Evolutionary conservation across 2,113 vertebrate species (phyloP).

Genomic region (Phalacrocorax aristotelis): DNA sequence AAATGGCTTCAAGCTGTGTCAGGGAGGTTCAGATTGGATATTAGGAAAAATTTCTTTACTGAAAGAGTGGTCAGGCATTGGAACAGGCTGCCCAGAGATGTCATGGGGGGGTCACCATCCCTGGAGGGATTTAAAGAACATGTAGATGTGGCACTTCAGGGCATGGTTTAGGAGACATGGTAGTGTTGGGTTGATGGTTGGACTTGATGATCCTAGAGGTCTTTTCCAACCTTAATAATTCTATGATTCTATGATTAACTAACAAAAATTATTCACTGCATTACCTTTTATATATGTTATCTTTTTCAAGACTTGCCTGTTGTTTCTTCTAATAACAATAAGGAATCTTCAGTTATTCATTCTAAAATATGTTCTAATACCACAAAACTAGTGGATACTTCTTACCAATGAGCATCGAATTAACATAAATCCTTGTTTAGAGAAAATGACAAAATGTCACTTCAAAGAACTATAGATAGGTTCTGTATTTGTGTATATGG

Average conservation of each 20-base stretch:
- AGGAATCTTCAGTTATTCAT: not conserved
- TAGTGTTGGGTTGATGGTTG: no score
- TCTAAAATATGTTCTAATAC: not conserved
- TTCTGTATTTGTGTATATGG: not conserved
- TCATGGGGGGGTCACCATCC: no score
- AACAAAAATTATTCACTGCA: not conserved
- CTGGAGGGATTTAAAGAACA: no score
- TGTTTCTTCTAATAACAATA: not conserved
- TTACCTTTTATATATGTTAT: not conserved
- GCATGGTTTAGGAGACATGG: no score
- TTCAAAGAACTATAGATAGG: not conserved
- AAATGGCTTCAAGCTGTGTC: no score
- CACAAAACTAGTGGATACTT: not conserved
- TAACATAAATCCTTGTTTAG: not conserved
- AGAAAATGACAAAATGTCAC: not conserved
- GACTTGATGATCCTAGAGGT: no score
- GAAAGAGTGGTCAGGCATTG: no score
- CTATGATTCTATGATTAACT: not conserved
- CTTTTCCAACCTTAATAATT: no score
- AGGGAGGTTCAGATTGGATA: no score
- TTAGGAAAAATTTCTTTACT: no score
- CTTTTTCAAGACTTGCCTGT: not conserved
- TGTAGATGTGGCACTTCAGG: no score
- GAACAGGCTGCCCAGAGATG: no score
- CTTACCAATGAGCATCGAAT: not conserved